These are phyloP conservation scores for Lutjanus argentimaculatus DNA, from an alignment of 2,797 vertebrate genomes.

Conservation along the genomic window DNA sequence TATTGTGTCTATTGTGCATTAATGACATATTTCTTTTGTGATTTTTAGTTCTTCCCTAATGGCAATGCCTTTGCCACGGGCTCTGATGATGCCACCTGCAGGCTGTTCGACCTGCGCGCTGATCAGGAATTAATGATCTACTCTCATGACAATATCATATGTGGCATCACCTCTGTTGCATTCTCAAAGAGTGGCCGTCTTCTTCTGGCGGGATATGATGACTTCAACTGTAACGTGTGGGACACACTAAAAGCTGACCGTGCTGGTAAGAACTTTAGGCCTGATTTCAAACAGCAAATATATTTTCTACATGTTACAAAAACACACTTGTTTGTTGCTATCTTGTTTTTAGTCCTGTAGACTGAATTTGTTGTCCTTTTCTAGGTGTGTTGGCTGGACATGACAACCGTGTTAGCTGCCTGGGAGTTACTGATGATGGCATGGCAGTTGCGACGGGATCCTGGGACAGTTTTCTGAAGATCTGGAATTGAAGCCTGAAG, in stretches of 20 bases:
- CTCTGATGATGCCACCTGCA: conserved; percentile 98
- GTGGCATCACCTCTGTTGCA: conserved; percentile 98
- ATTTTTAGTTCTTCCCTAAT: conserved; percentile 95
- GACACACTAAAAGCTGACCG: conserved; percentile 98
- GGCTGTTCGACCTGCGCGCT: conserved; percentile 97
- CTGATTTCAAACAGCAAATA: not conserved
- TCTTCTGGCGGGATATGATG: conserved; percentile 97
- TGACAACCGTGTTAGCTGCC: conserved; percentile 99
- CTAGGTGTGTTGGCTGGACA: conserved; percentile 98
- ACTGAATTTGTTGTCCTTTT: conserved; percentile 32
- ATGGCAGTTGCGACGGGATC: conserved; percentile 99
- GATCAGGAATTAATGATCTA: conserved; percentile 99
- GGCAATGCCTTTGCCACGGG: conserved; percentile 99
- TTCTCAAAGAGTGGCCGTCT: conserved; percentile 99
- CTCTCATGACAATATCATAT: conserved; percentile 99
- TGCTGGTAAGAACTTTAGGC: conserved; percentile 86
- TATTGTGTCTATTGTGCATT: not conserved
- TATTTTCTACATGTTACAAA: not conserved
- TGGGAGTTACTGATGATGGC: conserved; percentile 98
- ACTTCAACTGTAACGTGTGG: conserved; percentile 99
- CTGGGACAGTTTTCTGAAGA: conserved; percentile 99
- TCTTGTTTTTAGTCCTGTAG: not conserved
- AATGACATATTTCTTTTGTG: not conserved
- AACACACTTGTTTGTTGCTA: not conserved
- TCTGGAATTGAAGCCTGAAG: conserved; percentile 98